These are phyloP conservation scores for Gorsachius goisagi DNA, from an alignment of 2,113 vertebrate genomes.

Conservation along the genomic window DNA sequence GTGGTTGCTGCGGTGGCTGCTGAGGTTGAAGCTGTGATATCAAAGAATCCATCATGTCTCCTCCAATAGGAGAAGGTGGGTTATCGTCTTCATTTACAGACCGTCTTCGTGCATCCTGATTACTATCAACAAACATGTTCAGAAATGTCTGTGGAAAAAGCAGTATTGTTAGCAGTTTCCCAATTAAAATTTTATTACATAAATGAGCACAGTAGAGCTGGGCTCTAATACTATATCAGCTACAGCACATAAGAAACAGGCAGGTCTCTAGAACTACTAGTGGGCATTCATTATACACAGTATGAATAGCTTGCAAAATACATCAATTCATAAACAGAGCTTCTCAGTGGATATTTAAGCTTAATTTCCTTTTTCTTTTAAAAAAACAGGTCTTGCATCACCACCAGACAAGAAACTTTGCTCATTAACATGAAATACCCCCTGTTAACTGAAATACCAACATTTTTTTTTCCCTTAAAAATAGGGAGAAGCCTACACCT, in stretches of 20 bases:
- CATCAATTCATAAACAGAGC: background rate
- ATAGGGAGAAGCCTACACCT: background rate
- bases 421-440: background rate
- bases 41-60: conserved; percentile 92
- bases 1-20: conserved; percentile 73
- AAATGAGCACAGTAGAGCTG: background rate
- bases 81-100: conserved; percentile 98
- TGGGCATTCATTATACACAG: background rate
- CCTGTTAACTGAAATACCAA: background rate
- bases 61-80: conserved; percentile 95
- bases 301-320: background rate
- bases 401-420: background rate
- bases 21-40: conserved; percentile 87
- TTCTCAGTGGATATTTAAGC: background rate
- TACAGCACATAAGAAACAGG: background rate
- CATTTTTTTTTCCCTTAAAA: background rate
- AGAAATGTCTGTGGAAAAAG: conserved; percentile 87
- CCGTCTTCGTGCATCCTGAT: conserved; percentile 93
- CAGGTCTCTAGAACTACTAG: background rate
- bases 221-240: background rate
- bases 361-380: background rate
- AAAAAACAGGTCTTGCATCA: background rate
- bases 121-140: conserved; percentile 99
- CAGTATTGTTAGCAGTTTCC: background rate
- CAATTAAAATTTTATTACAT: background rate